A percentile compares a stretch with the other conserved stretches of the same genome.
Evolutionary conservation across 2,888 invertebrate species (phyloP).

Genomic region (Aethes cnicana): DNA sequence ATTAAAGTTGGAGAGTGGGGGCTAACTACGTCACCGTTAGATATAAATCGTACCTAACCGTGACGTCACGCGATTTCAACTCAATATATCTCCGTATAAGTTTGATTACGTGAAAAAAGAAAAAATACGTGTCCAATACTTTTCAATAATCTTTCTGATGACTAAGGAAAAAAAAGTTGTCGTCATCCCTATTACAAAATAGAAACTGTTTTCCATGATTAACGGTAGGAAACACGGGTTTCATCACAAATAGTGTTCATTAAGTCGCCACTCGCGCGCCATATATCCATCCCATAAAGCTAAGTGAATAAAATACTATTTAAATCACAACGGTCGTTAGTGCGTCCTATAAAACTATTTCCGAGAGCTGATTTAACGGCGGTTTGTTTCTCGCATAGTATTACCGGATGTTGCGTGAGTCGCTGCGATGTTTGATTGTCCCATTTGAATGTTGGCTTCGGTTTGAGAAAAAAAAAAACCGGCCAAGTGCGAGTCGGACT

Average conservation of each 20-base stretch:
- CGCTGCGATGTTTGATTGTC: conserved; percentile 27
- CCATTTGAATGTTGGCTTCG: conserved; percentile 25
- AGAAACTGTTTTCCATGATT: too few relatives aligned
- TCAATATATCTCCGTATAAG: too few relatives aligned
- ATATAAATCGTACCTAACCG: too few relatives aligned
- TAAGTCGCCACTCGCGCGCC: not conserved
- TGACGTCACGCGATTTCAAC: too few relatives aligned
- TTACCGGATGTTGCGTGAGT: conserved; percentile 39
- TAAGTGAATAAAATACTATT: conserved; percentile 20
- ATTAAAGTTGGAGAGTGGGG: too few relatives aligned
- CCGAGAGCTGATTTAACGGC: conserved; percentile 36
- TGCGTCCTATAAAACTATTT: conserved; percentile 58
- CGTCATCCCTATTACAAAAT: too few relatives aligned
- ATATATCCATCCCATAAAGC: not conserved
- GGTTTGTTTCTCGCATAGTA: conserved; percentile 31
- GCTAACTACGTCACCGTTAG: too few relatives aligned
- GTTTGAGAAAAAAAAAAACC: not conserved
- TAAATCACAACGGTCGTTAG: conserved; percentile 31
- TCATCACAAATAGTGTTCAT: not conserved
- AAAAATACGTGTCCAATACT: too few relatives aligned
- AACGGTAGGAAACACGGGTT: not conserved
- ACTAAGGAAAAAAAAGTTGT: too few relatives aligned
- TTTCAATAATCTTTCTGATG: too few relatives aligned
- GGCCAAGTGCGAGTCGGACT: too few relatives aligned
- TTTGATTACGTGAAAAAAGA: too few relatives aligned